Percentiles rank a stretch among this genome's conserved stretches.
Conservation (phyloP, 2,797 vertebrate species). For the Aselliscus stoliczkanus region DNA sequence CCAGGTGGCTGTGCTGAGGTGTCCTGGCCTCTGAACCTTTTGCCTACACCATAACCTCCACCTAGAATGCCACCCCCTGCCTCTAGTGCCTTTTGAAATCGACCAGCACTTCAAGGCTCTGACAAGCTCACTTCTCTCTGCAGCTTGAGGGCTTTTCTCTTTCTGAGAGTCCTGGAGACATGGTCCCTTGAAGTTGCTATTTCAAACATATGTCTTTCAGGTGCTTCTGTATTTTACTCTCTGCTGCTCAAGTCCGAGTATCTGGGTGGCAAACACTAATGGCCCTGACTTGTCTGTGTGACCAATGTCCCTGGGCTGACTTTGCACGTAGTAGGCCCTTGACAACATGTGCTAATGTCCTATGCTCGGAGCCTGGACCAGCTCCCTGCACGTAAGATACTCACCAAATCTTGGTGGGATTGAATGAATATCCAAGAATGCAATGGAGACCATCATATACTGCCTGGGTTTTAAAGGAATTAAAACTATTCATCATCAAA, state of each 20-base stretch:
- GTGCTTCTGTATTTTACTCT: neutral
- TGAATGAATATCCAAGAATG: neutral
- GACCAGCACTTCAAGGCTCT: neutral
- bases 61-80: neutral
- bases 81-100: neutral
- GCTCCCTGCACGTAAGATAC: neutral
- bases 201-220: neutral
- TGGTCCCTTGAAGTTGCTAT: neutral
- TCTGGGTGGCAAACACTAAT: neutral
- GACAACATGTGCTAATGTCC: rapidly evolving
- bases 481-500: neutral
- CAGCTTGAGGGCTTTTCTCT: rapidly evolving
- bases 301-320: neutral
- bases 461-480: neutral
- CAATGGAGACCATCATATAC: neutral
- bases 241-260: neutral
- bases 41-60: rapidly evolving
- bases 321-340: neutral
- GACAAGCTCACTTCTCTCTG: neutral
- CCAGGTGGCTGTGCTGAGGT: rapidly evolving
- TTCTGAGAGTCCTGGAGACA: neutral
- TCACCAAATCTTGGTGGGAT: neutral
- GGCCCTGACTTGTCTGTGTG: neutral
- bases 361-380: neutral
- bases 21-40: neutral